Evolutionary conservation across 2,113 vertebrate species (phyloP).

Genomic region (Acanthochromis polyacanthus): DNA sequence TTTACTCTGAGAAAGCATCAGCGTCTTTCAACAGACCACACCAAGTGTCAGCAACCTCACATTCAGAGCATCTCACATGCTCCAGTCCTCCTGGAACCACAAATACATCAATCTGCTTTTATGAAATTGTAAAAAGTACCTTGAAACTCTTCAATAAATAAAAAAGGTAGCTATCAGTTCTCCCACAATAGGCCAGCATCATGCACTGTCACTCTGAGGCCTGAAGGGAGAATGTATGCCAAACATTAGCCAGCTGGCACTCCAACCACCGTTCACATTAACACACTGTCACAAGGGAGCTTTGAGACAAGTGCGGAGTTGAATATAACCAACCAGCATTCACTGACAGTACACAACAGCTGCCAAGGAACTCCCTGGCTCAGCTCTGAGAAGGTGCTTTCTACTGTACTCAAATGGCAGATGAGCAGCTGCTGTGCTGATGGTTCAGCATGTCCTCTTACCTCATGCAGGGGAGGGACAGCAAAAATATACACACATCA

Average conservation of each 20-base stretch:
- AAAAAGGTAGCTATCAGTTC: constrained; percentile 45
- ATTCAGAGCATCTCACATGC: constrained; percentile 31
- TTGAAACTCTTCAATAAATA: constrained; percentile 27
- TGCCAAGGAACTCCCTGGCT: constrained; percentile 60
- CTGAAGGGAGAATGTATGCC: constrained; percentile 32
- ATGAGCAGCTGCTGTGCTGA: constrained; percentile 61
- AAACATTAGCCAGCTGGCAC: constrained; percentile 55
- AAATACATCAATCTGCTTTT: constrained; percentile 41
- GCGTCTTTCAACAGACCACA: constrained; percentile 34
- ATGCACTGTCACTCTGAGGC: constrained; percentile 55
- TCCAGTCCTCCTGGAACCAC: constrained; percentile 10
- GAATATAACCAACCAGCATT: constrained; percentile 24
- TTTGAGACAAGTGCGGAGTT: constrained; percentile 25
- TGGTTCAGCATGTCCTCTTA: constrained; percentile 49
- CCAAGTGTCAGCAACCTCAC: constrained; percentile 18
- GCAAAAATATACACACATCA: constrained; percentile 42
- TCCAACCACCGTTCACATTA: constrained; percentile 45
- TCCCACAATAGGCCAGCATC: constrained; percentile 37
- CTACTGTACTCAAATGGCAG: constrained; percentile 64
- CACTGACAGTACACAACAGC: constrained; percentile 55
- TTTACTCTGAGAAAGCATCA: constrained; percentile 32
- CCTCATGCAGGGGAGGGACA: constrained; percentile 29
- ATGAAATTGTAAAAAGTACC: constrained; percentile 26
- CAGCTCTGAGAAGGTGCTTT: constrained; percentile 44
- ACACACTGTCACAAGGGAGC: constrained; percentile 49